Conservation (phyloP, 2,113 vertebrate species). For the Colistium nudipinnis region DNA sequence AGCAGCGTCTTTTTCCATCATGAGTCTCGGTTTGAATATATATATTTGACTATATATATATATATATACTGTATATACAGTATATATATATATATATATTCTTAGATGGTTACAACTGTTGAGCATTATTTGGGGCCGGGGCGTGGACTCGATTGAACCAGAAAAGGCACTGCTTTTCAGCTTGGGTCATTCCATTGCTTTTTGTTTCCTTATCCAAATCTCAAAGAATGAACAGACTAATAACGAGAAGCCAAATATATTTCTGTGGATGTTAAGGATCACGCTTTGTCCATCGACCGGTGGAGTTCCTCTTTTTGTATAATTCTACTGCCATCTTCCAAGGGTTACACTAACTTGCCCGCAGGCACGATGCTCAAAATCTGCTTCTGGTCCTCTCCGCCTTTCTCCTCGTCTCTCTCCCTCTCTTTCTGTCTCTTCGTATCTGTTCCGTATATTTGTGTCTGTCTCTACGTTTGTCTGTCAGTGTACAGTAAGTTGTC, state of each 20-base stretch:
- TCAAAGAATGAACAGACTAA: constrained; percentile 79
- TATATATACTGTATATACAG: no score
- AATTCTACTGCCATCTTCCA: constrained; percentile 80
- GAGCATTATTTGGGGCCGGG: constrained; percentile 29
- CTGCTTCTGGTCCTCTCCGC: constrained; percentile 67
- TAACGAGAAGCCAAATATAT: constrained; percentile 83
- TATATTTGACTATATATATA: no score
- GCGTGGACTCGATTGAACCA: constrained; percentile 27
- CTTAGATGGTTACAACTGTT: constrained; percentile 6
- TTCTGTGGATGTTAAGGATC: constrained; percentile 76
- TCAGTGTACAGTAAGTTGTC: constrained; percentile 66
- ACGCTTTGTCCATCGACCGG: constrained; percentile 53
- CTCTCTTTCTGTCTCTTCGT: constrained; percentile 57
- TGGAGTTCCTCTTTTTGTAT: constrained; percentile 69
- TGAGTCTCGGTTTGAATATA: constrained; percentile 21
- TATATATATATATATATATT: no score
- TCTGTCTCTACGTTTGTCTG: constrained; percentile 65
- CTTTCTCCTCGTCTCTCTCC: constrained; percentile 56
- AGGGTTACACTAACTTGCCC: constrained; percentile 59
- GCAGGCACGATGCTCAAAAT: constrained; percentile 73
- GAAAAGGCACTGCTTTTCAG: constrained; percentile 67
- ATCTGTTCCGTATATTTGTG: constrained; percentile 64
- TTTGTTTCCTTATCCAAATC: constrained; percentile 49
- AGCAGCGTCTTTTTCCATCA: constrained; percentile 66
- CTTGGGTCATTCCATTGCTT: constrained; percentile 39